Percentiles rank a stretch among this genome's conserved stretches.
Evolutionary conservation across 1,140 invertebrate genomes (phyloP).

Genomic region (Papilio glaucus): DNA sequence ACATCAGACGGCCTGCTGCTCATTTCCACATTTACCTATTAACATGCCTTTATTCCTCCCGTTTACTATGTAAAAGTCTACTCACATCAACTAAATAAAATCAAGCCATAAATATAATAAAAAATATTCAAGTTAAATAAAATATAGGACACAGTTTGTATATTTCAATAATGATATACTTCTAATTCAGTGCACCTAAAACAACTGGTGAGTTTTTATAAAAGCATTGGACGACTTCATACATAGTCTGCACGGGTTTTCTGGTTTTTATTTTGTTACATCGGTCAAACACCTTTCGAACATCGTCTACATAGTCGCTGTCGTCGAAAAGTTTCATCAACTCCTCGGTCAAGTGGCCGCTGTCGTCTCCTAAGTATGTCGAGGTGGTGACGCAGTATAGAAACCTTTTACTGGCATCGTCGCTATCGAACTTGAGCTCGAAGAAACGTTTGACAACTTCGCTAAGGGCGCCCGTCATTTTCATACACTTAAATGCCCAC

Average conservation of each 20-base stretch:
- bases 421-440: neutral
- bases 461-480: neutral
- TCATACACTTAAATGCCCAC: neutral
- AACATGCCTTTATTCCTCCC: too few relatives aligned
- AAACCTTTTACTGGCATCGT: neutral
- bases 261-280: constrained; percentile 9
- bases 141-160: too few relatives aligned
- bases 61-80: too few relatives aligned
- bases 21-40: too few relatives aligned
- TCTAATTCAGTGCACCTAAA: neutral
- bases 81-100: too few relatives aligned
- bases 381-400: neutral
- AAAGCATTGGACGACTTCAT: neutral
- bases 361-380: neutral
- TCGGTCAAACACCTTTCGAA: constrained; percentile 1
- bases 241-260: neutral
- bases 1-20: too few relatives aligned
- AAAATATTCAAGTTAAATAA: too few relatives aligned
- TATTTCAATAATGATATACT: neutral
- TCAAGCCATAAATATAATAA: too few relatives aligned
- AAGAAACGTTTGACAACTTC: neutral
- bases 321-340: neutral
- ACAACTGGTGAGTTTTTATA: constrained; percentile 18
- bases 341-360: neutral
- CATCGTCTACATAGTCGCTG: neutral